Evolutionary conservation across 2,888 invertebrate species (phyloP), one percentile per base, ranked within the genome.

Genomic region (Cheilosia vernalis): DNA sequence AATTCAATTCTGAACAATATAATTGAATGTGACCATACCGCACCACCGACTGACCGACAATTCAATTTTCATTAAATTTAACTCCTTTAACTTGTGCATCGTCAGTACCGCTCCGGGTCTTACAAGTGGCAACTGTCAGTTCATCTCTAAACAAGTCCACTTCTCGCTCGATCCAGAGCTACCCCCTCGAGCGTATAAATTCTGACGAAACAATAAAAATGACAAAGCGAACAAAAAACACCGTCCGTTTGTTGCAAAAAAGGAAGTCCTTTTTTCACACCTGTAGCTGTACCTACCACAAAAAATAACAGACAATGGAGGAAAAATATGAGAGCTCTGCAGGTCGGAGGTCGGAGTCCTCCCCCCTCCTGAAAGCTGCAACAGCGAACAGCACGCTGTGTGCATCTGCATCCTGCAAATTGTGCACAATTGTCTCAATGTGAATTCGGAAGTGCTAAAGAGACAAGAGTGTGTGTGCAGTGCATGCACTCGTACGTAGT

Each of bases 361-460:
- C 51, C 37, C 19, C 42, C 19, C 47, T 19, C 10, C 49, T 4
- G 49, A 72, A 66, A 67, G 55, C 72, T 40, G 61, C 60, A 51
- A 66, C 72, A 61, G 24, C 24, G 24, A 24, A 24, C 24, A 24
- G 24, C 27, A 67, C 61, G 30, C 15, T 42, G 58, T 70, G 61
- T 64, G 55, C 72, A 84, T 79, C 74, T 58, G 63, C 64, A 84
- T 74, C 84, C 84, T 80, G 80, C 51, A 84, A 84, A 84, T 69
- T 69, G 63, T 80, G 80, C 84, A 80, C 84, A 84, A 79, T 84
- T 84, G 84, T 84, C 79, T 69, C 64, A 30, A 74, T 74, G 84
- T 84, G 64, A 69, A 79, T 61, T 69, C 37, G 64, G 27, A 53
- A 78, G 60, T 63, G 42, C 67, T 55, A 63, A 78, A 63, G 73